Conservation (phyloP, 2,797 vertebrate species). For the Sebastes steindachneri region DNA sequence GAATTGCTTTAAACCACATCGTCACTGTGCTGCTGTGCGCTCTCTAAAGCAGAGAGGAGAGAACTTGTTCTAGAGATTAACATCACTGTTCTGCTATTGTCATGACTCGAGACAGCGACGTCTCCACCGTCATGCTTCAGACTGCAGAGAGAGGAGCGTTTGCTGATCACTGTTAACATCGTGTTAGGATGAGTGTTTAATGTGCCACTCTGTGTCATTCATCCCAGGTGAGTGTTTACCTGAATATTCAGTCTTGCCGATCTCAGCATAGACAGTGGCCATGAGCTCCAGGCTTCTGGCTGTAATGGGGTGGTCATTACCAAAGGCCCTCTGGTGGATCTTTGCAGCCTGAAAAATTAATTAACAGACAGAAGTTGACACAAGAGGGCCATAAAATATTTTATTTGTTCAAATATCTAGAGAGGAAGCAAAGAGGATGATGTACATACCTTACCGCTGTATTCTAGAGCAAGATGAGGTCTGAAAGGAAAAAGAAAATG, state of each 20-base stretch:
- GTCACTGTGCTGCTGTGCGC: neutral
- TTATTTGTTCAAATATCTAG: neutral
- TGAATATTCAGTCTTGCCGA: conserved; percentile 87
- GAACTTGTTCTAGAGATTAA: conserved; percentile 6
- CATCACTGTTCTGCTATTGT: conserved; percentile 5
- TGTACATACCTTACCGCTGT: conserved; percentile 84
- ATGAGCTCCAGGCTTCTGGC: conserved; percentile 86
- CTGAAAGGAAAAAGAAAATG: conserved; percentile 67
- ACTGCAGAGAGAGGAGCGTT: neutral
- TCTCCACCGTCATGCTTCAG: neutral
- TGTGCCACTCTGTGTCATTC: neutral
- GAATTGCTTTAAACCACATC: neutral
- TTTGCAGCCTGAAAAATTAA: conserved; percentile 81
- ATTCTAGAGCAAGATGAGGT: conserved; percentile 86
- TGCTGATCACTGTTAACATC: neutral
- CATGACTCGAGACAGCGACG: neutral
- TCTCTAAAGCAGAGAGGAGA: neutral
- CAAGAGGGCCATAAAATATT: neutral
- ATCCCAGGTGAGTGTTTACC: conserved; percentile 66
- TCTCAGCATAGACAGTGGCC: conserved; percentile 85
- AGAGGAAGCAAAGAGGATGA: neutral
- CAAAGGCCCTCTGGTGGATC: conserved; percentile 85
- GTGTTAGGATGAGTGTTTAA: neutral
- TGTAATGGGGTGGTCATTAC: conserved; percentile 85
- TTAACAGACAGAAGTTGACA: conserved; percentile 1